Percentiles rank a stretch among this genome's conserved stretches.
Conservation (phyloP, 2,888 invertebrate genomes). For the Lasius platythorax region DNA sequence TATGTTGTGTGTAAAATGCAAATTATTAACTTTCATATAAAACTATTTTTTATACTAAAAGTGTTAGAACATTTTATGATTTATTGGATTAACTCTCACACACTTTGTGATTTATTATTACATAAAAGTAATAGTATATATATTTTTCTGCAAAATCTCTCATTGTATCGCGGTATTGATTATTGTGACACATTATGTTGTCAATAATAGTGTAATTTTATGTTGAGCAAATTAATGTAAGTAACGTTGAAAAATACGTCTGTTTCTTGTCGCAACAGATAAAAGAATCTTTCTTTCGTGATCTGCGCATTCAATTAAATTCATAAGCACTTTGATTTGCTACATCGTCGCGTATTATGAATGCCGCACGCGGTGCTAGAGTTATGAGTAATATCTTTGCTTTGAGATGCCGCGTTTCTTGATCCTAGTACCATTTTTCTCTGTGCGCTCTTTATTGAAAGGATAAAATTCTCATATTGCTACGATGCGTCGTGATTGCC, state of each 20-base stretch:
- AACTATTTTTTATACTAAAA: neutral
- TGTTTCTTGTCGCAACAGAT: neutral
- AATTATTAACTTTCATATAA: neutral
- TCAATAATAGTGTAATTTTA: neutral
- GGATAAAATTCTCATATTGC: constrained; percentile 69
- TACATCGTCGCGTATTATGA: constrained; percentile 33
- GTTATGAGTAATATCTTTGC: constrained; percentile 63
- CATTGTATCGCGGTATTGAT: neutral
- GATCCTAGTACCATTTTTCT: constrained; percentile 35
- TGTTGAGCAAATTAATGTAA: neutral
- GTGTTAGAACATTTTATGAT: neutral
- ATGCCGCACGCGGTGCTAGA: constrained; percentile 57
- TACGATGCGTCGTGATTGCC: constrained; percentile 71
- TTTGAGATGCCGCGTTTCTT: constrained; percentile 34
- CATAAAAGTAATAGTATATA: neutral
- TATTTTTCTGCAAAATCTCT: constrained; percentile 13
- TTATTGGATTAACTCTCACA: neutral
- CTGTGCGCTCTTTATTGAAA: constrained; percentile 63
- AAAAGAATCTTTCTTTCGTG: neutral
- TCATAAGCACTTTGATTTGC: constrained; percentile 52
- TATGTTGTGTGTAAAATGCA: neutral
- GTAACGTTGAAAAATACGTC: constrained; percentile 15
- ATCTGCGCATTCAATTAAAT: constrained; percentile 28
- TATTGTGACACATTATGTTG: neutral
- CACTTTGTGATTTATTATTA: neutral